Percentiles rank a stretch among this genome's conserved stretches.
phyloP scores from a whole-genome alignment of 1,140 invertebrate genomes.

The Polyergus mexicanus region DNA sequence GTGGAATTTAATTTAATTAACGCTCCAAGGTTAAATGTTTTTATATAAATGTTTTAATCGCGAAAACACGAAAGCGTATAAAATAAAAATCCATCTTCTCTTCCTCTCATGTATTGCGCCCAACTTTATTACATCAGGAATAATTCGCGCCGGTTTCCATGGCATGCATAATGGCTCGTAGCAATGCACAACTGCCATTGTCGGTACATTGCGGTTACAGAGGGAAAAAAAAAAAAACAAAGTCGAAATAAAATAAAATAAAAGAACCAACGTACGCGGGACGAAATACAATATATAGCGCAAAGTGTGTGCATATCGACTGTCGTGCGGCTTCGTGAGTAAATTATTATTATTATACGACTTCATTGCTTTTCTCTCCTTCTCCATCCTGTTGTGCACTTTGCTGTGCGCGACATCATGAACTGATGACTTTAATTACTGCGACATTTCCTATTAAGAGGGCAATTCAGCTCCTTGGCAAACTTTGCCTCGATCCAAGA shows the following conservation, averaged over 20 bases:
- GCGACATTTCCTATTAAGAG: conserved; percentile 74
- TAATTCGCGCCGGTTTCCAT: conserved; percentile 23
- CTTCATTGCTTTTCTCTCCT: conserved; percentile 5
- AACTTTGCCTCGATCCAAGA: conserved; percentile 54
- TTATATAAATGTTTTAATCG: background rate
- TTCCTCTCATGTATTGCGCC: conserved; percentile 6
- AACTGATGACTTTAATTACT: conserved; percentile 80
- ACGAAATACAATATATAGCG: conserved; percentile 44
- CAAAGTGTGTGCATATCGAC: conserved; percentile 21
- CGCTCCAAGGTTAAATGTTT: background rate
- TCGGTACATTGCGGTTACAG: background rate
- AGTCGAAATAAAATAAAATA: no score
- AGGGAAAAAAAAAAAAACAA: background rate
- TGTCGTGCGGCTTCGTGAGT: background rate
- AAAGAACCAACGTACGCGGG: background rate
- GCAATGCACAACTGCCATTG: conserved; percentile 18
- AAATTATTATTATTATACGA: conserved; percentile 40
- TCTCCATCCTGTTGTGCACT: conserved; percentile 28
- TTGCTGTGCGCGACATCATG: conserved; percentile 61
- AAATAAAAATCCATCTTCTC: conserved; percentile 2
- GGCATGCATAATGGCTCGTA: conserved; percentile 6
- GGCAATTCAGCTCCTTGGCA: conserved; percentile 74
- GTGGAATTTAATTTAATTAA: conserved; percentile 44
- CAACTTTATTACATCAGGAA: conserved; percentile 39
- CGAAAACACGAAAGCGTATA: background rate